A percentile compares a stretch with the other conserved stretches of the same genome.
phyloP scores from a whole-genome alignment of 1,140 invertebrate genomes.

The Drosophila persimilis region DNA sequence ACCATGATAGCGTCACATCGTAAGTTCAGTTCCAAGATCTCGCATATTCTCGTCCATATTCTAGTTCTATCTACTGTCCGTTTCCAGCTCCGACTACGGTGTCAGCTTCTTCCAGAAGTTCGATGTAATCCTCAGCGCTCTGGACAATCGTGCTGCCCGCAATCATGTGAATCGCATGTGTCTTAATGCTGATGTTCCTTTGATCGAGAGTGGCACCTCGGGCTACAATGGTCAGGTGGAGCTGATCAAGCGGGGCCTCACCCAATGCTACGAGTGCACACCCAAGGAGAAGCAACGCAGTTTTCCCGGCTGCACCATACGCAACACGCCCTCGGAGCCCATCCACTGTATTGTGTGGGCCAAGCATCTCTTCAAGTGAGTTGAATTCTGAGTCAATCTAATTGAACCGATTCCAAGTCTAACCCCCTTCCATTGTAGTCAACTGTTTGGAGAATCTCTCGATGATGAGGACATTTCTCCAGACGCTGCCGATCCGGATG shows the following conservation, averaged over 20 bases:
- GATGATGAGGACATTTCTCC: slow-evolving; percentile 99
- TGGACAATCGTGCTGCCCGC: slow-evolving; percentile 97
- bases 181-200: slow-evolving; percentile 94
- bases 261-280: slow-evolving; percentile 98
- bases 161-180: slow-evolving; percentile 99
- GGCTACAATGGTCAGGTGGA: slow-evolving; percentile 97
- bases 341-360: slow-evolving; percentile 99
- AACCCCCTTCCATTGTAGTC: slow-evolving; percentile 85
- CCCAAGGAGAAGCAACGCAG: slow-evolving; percentile 96
- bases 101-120: slow-evolving; percentile 97
- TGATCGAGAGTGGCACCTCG: slow-evolving; percentile 98
- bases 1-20: slow-evolving; percentile 97
- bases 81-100: slow-evolving; percentile 94
- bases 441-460: slow-evolving; percentile 98
- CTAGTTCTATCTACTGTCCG: background rate
- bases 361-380: slow-evolving; percentile 99
- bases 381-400: slow-evolving; percentile 28
- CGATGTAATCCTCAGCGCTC: slow-evolving; percentile 96
- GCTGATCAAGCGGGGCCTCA: slow-evolving; percentile 93
- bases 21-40: slow-evolving; percentile 82
- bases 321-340: slow-evolving; percentile 99
- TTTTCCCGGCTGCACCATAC: slow-evolving; percentile 98
- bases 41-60: background rate
- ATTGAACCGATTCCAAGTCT: background rate
- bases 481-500: slow-evolving; percentile 96